These are phyloP conservation scores for Ecdyonurus torrentis DNA, from an alignment of 2,888 invertebrate species.

Conservation along the genomic window DNA sequence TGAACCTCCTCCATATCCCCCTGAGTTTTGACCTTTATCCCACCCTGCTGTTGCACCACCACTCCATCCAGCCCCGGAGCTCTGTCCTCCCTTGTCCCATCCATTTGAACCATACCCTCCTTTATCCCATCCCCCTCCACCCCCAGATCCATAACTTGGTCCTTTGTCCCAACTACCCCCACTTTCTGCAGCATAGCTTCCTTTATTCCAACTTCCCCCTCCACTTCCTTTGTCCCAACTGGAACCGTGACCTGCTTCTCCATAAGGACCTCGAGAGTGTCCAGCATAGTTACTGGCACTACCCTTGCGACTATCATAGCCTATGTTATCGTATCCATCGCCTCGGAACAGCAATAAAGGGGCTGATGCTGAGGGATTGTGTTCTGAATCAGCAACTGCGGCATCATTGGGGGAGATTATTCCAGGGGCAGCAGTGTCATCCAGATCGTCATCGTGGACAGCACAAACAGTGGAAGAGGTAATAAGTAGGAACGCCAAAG, in stretches of 20 bases:
- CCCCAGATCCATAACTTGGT: neutral
- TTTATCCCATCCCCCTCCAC: neutral
- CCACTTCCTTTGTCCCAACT: neutral
- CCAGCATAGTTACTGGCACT: neutral
- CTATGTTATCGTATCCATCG: neutral
- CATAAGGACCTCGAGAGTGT: neutral
- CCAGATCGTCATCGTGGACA: neutral
- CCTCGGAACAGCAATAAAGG: neutral
- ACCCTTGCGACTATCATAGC: slow-evolving; percentile 1
- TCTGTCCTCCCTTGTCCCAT: neutral
- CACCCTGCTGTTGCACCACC: neutral
- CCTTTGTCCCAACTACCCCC: neutral
- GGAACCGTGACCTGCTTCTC: neutral
- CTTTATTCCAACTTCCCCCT: neutral
- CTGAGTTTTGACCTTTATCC: neutral
- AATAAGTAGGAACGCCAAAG: neutral
- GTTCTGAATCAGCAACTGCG: neutral
- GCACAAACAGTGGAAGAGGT: neutral
- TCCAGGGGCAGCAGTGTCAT: neutral
- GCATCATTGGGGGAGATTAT: neutral
- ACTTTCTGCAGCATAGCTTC: neutral
- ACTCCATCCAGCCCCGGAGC: neutral
- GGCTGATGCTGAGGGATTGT: neutral
- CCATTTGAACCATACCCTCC: neutral
- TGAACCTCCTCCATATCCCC: neutral